Evolutionary conservation across 2,888 invertebrate species (phyloP), one percentile per base, ranked within the genome.

Genomic region (Macrophya alboannulata): DNA sequence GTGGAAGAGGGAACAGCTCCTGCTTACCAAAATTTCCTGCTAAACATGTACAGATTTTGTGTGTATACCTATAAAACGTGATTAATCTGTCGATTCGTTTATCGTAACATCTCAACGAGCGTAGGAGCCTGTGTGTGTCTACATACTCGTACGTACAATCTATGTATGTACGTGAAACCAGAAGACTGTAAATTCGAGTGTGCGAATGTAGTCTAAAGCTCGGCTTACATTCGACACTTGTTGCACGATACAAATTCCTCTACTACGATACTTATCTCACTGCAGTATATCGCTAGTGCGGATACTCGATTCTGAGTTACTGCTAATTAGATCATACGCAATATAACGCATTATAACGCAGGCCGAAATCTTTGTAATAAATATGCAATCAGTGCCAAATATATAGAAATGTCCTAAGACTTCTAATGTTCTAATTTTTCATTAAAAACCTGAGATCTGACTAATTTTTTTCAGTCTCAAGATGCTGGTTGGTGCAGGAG

Each of bases 211-310:
- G 40, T 21, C 59, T 62, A 43, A 62, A 62, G 59, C 81, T 81
- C 43, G 12, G 81, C 81, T 81, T 40, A 81, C 62, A 62, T 62
- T 81, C 43, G 62, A 81, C 81, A 81, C 81, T 81, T 81, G 81
- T 81, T 81, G 81, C 81, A 62, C 62, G 59, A 81, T 62, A 59
- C 17, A 43, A 77, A 37, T 81, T 81, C 40, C 81, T 77, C 51
- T 21, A 12, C 45, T 74, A 17, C 31, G 37, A 77, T 55, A 55
- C 51, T 77, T 77, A 77, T 77, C 77, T 45, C 51, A 9, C 5
- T 55, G 43, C 59, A 8, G 21, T 62, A 21, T 81, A 17, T 45
- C n/a, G 62, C 59, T 17, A 45, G 21, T 59, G 37, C 12, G 40
- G 40, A 62, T 62, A 62, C 10, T 59, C 43, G 59, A 40, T 62